Evolutionary conservation across 2,113 vertebrate genomes (phyloP), one percentile per base, ranked within the genome.

Genomic region (Monopterus albus): DNA sequence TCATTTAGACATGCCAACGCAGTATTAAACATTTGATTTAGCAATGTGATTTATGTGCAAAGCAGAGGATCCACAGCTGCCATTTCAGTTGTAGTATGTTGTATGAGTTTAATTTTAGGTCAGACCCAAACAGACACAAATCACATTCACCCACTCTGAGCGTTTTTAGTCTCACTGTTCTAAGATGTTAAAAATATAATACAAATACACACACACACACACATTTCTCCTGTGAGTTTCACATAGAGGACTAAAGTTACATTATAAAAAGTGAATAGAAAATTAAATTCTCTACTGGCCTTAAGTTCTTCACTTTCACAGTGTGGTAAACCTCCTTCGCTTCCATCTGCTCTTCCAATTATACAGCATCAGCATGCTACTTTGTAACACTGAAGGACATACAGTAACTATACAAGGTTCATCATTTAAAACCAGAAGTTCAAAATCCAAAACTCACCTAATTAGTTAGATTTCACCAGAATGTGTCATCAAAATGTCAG

Each of bases 401-500:
- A 50, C 14, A 75, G 61, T 64, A 68, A 28, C 36, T 73, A 52
- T 72, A 62, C 52, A 73, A 60, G 65, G 36, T 50, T 83, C 45
- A 68, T 69, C 61, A 58, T 77, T 57, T 70, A 67, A 72, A 75
- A 69, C n/a, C 26, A 67, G 64, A 79, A 67, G 55, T 70, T 87
- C 9, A 61, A 77, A 76, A 82, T 78, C 73, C 63, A 72, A 85
- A 78, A 65, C 5, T 71, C 31, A 21, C 66, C 78, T 83, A 88
- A 91, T 92, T 89, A 88, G 69, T 72, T 74, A 17, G 77, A 83
- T 78, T 78, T 86, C 69, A 49, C 20, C 55, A 55, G 78, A 43
- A 72, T 38, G 62, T 84, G 72, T 81, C 72, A 78, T 82, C 59
- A 79, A 75, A 72, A 56, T 87, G 87, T 87, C 89, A 87, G 65